Base-by-base conservation (phyloP, 2,113 vertebrate species). In the Mus musculus region DNA sequence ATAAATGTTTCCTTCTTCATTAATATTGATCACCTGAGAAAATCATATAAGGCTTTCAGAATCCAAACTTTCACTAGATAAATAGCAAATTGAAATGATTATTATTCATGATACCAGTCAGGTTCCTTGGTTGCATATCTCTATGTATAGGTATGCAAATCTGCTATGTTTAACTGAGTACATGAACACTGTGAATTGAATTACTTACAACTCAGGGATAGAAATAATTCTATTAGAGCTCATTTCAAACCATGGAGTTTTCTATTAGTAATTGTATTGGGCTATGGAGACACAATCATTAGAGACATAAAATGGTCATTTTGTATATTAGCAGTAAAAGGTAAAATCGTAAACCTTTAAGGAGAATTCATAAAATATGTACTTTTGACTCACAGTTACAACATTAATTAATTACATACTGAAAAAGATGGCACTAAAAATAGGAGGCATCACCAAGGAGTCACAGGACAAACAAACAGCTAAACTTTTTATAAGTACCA, bases 151-250 rank as follows among this genome's bases (percentile, higher is more conserved):
- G 78, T 97, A 95, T 97, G 92, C 95, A 97, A 98, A 97, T 91
- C 89, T 7, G 80, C 96, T 94, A 91, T 96, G 69, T 97, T 96
- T 95, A 97, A 97, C 97, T 89, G 86, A 95, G 95, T 95, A 97
- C 80, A 94, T 94, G 92, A 94, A 85, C 80, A 91, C 75, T 94
- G 75, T 71, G 95, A 71, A 93, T 96, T 96, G 95, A 97, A 97
- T 97, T 97, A 97, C 52, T 65, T 95, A 96, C 96, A 97, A 97
- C 93, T 92, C 94, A 96, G 86, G 87, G 88, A 96, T 42, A 95
- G 89, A 97, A 97, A 97, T 97, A 97, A 98, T 97, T 96, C 97
- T 89, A 97, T 97, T 97, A 97, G 84, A 97, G 82, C 89, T 98
- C 95, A 98, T 97, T 97, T 97, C 91, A 96, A 84, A 95, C 46